Percentiles rank a stretch among this genome's conserved stretches.
Conservation (phyloP, 2,797 vertebrate species). For the Allobates femoralis region DNA sequence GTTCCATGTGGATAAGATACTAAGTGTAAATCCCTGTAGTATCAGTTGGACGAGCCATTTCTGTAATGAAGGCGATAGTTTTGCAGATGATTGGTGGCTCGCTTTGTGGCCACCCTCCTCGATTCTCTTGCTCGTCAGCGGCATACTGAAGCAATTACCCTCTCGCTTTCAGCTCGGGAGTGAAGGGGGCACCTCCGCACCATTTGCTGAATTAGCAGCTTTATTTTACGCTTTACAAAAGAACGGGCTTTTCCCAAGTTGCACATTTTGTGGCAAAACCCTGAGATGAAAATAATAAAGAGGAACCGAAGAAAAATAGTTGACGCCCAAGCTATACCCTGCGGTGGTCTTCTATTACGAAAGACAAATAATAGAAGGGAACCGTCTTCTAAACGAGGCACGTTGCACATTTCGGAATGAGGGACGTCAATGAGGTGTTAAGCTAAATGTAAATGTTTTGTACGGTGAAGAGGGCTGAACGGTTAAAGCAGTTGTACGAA, state of each 20-base stretch:
- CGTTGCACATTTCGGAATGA: not conserved
- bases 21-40: conserved; percentile 23
- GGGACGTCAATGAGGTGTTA: conserved; percentile 7
- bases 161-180: not conserved
- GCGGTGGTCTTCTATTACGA: conserved; percentile 14
- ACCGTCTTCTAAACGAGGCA: not conserved
- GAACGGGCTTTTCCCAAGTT: conserved; percentile 12
- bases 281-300: conserved; percentile 27
- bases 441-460: not conserved
- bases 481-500: not conserved
- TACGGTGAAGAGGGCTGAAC: not conserved
- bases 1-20: too few species aligned
- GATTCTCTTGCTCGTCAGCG: not conserved
- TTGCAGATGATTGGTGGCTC: conserved; percentile 64
- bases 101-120: conserved; percentile 65
- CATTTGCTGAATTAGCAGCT: conserved; percentile 22
- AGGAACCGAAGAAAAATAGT: conserved; percentile 48
- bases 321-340: conserved; percentile 9
- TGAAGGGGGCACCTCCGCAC: not conserved
- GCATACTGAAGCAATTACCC: conserved; percentile 62
- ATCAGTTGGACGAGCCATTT: conserved; percentile 73
- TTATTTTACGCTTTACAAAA: conserved; percentile 9
- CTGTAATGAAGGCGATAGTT: conserved; percentile 77
- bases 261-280: conserved; percentile 30
- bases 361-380: not conserved